These are phyloP conservation scores for Phacellophora camtschatica DNA, from an alignment of 30 jellyfish, hydroid and myxozoan genomes.

Conservation along the genomic window DNA sequence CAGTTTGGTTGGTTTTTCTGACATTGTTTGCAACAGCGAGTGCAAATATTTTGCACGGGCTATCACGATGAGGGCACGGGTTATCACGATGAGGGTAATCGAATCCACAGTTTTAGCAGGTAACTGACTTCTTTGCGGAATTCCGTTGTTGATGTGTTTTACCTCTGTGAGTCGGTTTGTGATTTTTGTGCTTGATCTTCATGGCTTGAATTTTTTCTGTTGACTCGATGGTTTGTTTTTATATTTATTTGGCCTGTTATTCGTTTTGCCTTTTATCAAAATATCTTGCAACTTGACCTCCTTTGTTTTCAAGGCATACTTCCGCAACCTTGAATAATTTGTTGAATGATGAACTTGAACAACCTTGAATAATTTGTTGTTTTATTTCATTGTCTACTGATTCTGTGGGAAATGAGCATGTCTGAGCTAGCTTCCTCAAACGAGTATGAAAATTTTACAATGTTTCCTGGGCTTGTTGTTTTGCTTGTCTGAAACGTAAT, in stretches of 20 bases:
- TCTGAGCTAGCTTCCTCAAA: not conserved
- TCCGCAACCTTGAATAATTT: not conserved
- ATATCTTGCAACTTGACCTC: too few relatives aligned
- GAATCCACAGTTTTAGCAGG: not conserved
- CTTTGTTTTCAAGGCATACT: not conserved
- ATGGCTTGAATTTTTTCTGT: too few relatives aligned
- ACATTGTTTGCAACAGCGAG: not conserved
- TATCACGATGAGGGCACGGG: not conserved
- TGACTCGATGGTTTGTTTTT: too few relatives aligned
- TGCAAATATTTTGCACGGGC: not conserved
- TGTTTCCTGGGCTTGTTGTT: constrained; percentile 6
- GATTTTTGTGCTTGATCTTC: too few relatives aligned
- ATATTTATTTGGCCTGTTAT: too few relatives aligned
- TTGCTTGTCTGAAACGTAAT: constrained; percentile 20
- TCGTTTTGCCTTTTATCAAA: too few relatives aligned
- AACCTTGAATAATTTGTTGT: too few relatives aligned
- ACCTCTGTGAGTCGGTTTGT: not conserved
- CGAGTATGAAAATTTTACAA: not conserved
- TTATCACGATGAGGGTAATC: not conserved
- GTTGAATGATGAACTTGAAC: too few relatives aligned
- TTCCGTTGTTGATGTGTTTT: not conserved
- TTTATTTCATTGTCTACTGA: not conserved
- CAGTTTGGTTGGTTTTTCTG: not conserved
- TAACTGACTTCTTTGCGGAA: not conserved
- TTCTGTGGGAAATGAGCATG: not conserved